Percentiles rank a stretch among this genome's conserved stretches.
phyloP scores from a whole-genome alignment of 2,797 vertebrate species.

The Aphelocoma californica region DNA sequence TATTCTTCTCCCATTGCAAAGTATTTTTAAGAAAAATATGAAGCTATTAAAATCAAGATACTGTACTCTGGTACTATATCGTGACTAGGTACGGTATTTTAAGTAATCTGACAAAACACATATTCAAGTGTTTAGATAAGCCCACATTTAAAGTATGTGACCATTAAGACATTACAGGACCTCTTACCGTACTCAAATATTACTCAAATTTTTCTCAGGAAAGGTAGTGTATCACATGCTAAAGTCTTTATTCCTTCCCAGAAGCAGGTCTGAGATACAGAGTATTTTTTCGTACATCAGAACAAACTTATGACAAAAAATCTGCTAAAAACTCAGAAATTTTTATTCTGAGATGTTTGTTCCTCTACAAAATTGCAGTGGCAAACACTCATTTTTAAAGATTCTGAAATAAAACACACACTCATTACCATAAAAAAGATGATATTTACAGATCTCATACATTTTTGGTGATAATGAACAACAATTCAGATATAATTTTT shows the following conservation, averaged over 20 bases:
- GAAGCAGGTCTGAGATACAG: background rate
- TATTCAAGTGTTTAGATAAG: background rate
- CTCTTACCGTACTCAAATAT: background rate
- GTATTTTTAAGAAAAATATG: background rate
- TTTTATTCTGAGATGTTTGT: background rate
- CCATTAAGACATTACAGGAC: background rate
- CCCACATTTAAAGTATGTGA: background rate
- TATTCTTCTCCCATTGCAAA: background rate
- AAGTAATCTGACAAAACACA: background rate
- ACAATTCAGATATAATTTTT: background rate
- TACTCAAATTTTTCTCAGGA: background rate
- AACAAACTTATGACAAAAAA: background rate
- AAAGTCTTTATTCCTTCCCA: background rate
- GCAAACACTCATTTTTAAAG: background rate
- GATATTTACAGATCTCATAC: background rate
- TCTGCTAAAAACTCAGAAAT: background rate
- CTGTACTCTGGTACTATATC: background rate
- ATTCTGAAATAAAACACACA: background rate
- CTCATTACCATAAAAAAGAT: background rate
- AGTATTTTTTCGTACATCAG: background rate
- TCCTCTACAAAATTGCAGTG: background rate
- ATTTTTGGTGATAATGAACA: background rate
- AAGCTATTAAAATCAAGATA: background rate
- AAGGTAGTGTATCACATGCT: background rate
- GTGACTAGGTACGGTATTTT: background rate